These are phyloP conservation scores for Dicyrtomina minuta DNA, from an alignment of 2,888 invertebrate species.

Conservation along the genomic window DNA sequence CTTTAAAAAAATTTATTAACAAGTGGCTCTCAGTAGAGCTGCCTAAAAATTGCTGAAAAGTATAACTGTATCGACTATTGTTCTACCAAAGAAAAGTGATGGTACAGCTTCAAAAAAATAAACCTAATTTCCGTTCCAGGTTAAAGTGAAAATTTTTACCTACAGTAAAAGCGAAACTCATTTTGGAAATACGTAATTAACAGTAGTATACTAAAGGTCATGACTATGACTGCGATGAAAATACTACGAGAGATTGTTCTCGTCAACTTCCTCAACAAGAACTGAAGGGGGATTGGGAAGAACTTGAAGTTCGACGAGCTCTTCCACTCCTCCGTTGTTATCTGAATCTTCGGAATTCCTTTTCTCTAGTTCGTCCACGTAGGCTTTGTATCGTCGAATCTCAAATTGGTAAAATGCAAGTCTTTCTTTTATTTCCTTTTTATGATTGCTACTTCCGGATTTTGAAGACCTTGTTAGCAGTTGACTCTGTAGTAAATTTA, in stretches of 20 bases:
- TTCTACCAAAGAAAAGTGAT: no score
- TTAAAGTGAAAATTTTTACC: no score
- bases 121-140: no score
- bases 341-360: slow-evolving; percentile 24
- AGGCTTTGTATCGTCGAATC: slow-evolving; percentile 48
- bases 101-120: no score
- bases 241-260: slow-evolving; percentile 32
- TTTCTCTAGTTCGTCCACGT: slow-evolving; percentile 43
- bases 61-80: no score
- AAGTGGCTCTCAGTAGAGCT: no score
- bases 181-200: no score
- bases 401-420: slow-evolving; percentile 50
- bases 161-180: no score
- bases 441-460: slow-evolving; percentile 36
- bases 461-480: slow-evolving; percentile 33
- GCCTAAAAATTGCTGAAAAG: no score
- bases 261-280: slow-evolving; percentile 50
- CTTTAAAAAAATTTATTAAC: no score
- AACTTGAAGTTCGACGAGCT: slow-evolving; percentile 50
- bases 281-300: slow-evolving; percentile 51
- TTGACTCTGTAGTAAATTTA: slow-evolving; percentile 49
- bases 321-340: slow-evolving; percentile 32
- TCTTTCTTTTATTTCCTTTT: slow-evolving; percentile 48
- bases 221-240: neutral
- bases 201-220: no score